Base-by-base conservation (phyloP, 2,797 vertebrate genomes). In the Megalops cyprinoides region DNA sequence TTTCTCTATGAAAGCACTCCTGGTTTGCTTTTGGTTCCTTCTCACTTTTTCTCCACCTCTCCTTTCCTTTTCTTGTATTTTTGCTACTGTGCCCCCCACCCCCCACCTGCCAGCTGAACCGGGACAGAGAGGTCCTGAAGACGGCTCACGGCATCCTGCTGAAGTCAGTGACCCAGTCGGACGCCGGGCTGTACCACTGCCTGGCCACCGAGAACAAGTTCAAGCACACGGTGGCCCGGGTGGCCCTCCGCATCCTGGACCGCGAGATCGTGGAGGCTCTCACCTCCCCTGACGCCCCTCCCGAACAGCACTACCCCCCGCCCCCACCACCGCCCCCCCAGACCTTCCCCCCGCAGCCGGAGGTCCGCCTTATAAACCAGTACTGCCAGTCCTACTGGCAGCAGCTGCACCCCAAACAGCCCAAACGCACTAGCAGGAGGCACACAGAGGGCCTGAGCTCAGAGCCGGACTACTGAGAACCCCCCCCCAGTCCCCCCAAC, bases 371-470 rank as follows among this genome's bases (percentile, higher is more conserved):
- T 84, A 94, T 95, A 20, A 93, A 94, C 89, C 94, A 95, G 89
- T 95, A 95, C 90, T 95, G 95, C 86, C 93, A 95, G 87, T 94
- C 94, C 55, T 95, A 95, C 89, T 94, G 94, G 94, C 91, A 95
- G 44, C 93, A 95, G 74, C 87, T 93, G 9, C 90, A 82, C 12
- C 87, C 91, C 15, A 87, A 88, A 83, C 89, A 91, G 86, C 90
- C 90, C 15, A 94, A 92, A 75, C 91, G 92, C 81, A 93, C 91
- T 85, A 94, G 81, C 86, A 91, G 93, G 84, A 89, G 92, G 60
- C 93, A 94, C 90, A 90, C 90, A 62, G 92, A 94, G 76, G 87
- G 88, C 82, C 91, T 89, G 89, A 91, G 92, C 85, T 90, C 88
- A 82, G 7, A 25, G 25, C 34, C 42, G 14, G 48, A 60, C 79